Base-by-base conservation (phyloP, 2,113 vertebrate species). In the Azemiops feae region DNA sequence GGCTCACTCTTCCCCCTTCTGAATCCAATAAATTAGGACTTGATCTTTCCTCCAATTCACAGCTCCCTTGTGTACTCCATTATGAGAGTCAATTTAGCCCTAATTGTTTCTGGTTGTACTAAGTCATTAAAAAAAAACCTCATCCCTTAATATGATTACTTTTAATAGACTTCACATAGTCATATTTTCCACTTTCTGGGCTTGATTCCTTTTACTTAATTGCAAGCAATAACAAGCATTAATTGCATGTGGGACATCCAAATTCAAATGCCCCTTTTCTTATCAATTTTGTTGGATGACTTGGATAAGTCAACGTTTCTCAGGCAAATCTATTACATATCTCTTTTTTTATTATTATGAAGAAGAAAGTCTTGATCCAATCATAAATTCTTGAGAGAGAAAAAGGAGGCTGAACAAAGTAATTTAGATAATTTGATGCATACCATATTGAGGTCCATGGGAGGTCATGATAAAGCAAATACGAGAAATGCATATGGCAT, bases 31-130 rank as follows among this genome's bases (percentile, higher is more conserved):
- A 88, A 88, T 91, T 91, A 58, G 60, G 43, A 50, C 89, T 93
- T 88, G 58, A 93, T 93, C 69, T 91, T 57, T 54, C 64, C 54
- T 81, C 90, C 87, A 89, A 85, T 91, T 91, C 90, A 64, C 25
- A 30, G 69, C 87, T 89, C 64, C 87, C 93, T 85, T 86, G 64
- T 57, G 93, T 88, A 52, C 54, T 93, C 5, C 43, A 45, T 53
- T 34, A 86, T 89, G 93, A 91, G 53, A 89, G 54, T n/a, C 93
- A 93, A 89, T 89, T 93, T 89, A 89, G 64, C 2, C 64, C 87
- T 91, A 93, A 92, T 58, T 86, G 53, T 91, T 81, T 86, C n/a
- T 89, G 54, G 45, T 93, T 89, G 89, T 55, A 91, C 30, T 89
- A 88, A 91, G 47, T 74, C 55, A 85, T 91, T 93, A 55, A 54